A percentile compares a stretch with the other conserved stretches of the same genome.
phyloP scores from a whole-genome alignment of 2,113 vertebrate genomes.

The Silurus meridionalis region DNA sequence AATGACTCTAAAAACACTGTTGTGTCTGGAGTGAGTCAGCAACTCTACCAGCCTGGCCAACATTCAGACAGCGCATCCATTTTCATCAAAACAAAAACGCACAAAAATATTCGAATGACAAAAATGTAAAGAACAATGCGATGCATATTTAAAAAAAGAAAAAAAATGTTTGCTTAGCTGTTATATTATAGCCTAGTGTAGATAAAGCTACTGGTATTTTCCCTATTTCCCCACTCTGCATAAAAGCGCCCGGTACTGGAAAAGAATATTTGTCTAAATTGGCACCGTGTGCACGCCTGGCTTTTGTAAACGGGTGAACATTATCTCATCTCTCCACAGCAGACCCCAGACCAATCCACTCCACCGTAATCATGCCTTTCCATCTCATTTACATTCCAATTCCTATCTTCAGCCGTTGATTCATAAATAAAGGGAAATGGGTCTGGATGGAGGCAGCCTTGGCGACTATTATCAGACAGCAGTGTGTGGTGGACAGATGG shows the following conservation, averaged over 20 bases:
- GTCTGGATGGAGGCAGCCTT: slow-evolving; percentile 17
- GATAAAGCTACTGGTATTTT: background rate
- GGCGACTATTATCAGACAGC: slow-evolving; percentile 31
- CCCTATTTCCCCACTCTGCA: background rate
- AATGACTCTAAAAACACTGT: slow-evolving; percentile 14
- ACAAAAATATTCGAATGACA: background rate
- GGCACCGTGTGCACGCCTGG: slow-evolving; percentile 15
- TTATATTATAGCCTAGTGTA: background rate
- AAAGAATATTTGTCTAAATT: slow-evolving; percentile 27
- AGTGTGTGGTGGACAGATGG: slow-evolving; percentile 18
- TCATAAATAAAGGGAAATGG: slow-evolving; percentile 42
- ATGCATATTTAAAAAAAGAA: background rate
- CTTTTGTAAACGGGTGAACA: slow-evolving; percentile 18
- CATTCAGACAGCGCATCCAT: background rate
- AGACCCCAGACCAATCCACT: slow-evolving; percentile 41
- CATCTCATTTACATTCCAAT: slow-evolving; percentile 46
- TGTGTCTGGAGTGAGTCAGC: slow-evolving; percentile 23
- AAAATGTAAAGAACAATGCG: background rate
- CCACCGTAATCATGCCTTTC: slow-evolving; percentile 39
- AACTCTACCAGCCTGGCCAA: background rate
- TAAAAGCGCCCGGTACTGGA: slow-evolving; percentile 1
- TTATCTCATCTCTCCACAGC: slow-evolving; percentile 37
- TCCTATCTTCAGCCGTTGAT: slow-evolving; percentile 41
- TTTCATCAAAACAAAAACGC: background rate
- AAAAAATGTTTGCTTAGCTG: background rate